Evolutionary conservation across 2,888 invertebrate genomes (phyloP), one percentile per base, ranked within the genome.

Genomic region (Tachina lurida): DNA sequence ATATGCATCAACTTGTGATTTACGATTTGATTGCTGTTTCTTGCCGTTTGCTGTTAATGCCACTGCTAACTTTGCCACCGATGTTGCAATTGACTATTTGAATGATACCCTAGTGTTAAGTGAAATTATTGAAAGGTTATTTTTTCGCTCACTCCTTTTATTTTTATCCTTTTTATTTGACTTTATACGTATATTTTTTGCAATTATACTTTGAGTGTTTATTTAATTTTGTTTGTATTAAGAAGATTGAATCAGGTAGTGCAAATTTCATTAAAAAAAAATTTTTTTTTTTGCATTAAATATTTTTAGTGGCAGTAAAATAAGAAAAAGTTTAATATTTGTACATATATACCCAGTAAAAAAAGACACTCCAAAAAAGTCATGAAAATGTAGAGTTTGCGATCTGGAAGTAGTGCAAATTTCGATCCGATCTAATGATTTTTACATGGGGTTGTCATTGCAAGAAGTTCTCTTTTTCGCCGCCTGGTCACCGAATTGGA

Each of bases 51-150:
- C 47, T 52, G 19, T 52, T 77, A 17, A 49, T 68, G 56, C 68
- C 49, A 22, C 45, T 58, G 62, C 52, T 58, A 65, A n/a, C 60
- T 65, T 22, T 74, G 67, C 56, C 62, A 60, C 58, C 62, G 79
- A 60, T 19, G 68, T 76, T 81, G 77, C 84, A 81, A 81, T 77
- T 81, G 84, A 85, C 77, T 81, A 58, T 68, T 73, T 81, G 84
- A 73, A 81, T 80, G 80, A 81, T 81, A 77, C 77, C 68, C 68
- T 31, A 70, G 77, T 85, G 81, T 81, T 85, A 81, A 85, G 84
- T 85, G 81, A 81, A 85, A 74, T 81, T 81, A 85, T 81, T 84
- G 84, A 84, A 77, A 68, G 80, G 52, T 75, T 60, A 56, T 79
- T 84, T 54, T 74, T 75, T 54, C 56, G 19, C 22, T 12, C 19